Evolutionary conservation across 2,113 vertebrate species (phyloP).

Genomic region (Chionodraco myersi): DNA sequence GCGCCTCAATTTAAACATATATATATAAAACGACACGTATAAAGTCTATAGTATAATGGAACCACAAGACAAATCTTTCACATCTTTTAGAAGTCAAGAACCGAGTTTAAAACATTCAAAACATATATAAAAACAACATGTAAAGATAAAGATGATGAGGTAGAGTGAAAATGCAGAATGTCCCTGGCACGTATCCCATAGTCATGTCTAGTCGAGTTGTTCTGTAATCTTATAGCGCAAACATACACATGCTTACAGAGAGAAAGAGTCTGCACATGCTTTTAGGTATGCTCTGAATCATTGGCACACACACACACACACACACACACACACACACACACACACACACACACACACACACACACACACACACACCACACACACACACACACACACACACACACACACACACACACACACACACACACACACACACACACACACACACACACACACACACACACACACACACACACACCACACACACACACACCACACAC

Average conservation of each 20-base stretch:
- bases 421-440: no score
- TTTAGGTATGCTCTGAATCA: constrained; percentile 42
- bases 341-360: constrained; percentile 27
- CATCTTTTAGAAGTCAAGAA: constrained; percentile 30
- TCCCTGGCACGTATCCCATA: constrained; percentile 57
- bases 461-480: no score
- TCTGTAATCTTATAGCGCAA: constrained; percentile 45
- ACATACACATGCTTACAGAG: constrained; percentile 10
- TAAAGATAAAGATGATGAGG: constrained; percentile 12
- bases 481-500: no score
- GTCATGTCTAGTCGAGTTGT: constrained; percentile 63
- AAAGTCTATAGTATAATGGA: background rate
- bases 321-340: constrained; percentile 21
- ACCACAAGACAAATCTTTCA: constrained; percentile 16
- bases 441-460: no score
- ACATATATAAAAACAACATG: constrained; percentile 7
- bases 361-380: constrained; percentile 15
- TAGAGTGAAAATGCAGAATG: constrained; percentile 35
- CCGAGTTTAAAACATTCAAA: background rate
- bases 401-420: no score
- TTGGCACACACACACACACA: constrained; percentile 30
- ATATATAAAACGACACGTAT: no score
- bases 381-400: no score
- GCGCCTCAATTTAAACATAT: background rate
- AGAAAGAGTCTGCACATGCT: constrained; percentile 45